A percentile compares a stretch with the other conserved stretches of the same genome.
Evolutionary conservation across 1,140 invertebrate genomes (phyloP).

Genomic region (Scaptomyza hsui): DNA sequence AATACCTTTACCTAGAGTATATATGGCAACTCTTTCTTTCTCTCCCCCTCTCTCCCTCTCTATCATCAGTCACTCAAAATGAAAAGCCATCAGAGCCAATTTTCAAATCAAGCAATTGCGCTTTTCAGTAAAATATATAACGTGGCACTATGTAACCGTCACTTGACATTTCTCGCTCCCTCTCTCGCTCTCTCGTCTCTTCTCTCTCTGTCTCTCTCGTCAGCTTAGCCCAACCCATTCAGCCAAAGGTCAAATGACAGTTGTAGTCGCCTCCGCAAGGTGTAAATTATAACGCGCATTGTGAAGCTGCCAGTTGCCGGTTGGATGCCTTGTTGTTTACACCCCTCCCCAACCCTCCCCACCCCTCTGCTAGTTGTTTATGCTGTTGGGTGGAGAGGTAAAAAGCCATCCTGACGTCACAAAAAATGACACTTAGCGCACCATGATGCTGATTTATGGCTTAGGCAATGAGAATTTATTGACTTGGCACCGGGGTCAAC

Average conservation of each 20-base stretch:
- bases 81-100: conserved; percentile 68
- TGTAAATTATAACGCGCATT: conserved; percentile 81
- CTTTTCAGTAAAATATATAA: conserved; percentile 74
- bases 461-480: conserved; percentile 82
- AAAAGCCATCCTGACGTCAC: conserved; percentile 75
- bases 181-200: too few relatives aligned
- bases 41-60: background rate
- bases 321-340: conserved; percentile 22
- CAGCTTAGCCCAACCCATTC: conserved; percentile 23
- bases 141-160: conserved; percentile 57
- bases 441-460: conserved; percentile 81
- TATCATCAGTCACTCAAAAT: conserved; percentile 54
- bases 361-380: conserved; percentile 42
- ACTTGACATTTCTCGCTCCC: background rate
- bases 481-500: conserved; percentile 76
- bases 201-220: background rate
- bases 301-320: conserved; percentile 63
- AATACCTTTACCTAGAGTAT: background rate
- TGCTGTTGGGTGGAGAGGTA: conserved; percentile 65
- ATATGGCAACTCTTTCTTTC: background rate
- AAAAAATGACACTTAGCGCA: conserved; percentile 82
- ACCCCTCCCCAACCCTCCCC: background rate
- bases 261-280: conserved; percentile 69
- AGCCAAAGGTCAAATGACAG: conserved; percentile 72
- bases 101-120: conserved; percentile 76